Base-by-base conservation (phyloP, 2,797 vertebrate genomes). In the Macroramphosus scolopax region DNA sequence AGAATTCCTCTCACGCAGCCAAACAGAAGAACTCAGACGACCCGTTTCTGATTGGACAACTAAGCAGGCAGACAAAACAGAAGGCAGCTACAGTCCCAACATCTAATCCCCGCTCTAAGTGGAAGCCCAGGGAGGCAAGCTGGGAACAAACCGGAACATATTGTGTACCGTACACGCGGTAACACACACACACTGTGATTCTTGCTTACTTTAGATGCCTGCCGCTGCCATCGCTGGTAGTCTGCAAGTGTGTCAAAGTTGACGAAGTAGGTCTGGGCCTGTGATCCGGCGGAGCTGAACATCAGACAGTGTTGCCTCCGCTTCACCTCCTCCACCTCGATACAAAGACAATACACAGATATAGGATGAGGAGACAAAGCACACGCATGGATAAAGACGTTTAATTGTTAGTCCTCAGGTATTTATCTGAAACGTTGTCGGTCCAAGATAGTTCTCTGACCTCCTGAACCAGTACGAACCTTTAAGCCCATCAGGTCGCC, bases 191-290 rank as follows among this genome's bases (percentile, higher is more conserved):
- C 24, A 4, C 34, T 40, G 40, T 30, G 38, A 43, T 14, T 68
- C 28, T 37, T 22, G 32, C 89, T 93, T 88, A 98, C 95, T 87
- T 94, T 95, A 61, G 93, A 93, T 0, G 95, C 95, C 29, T 96
- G 94, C 14, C 96, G 93, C 47, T 94, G 88, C 96, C 95, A 98
- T 29, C 95, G 86, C 80, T 96, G 95, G 75, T 88, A 95, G 66
- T 98, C 94, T 0, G 90, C 75, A 33, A 93, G 80, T 0, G 93
- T 93, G 82, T 95, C 94, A 51, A 96, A 98, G 86, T 92, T 95
- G 54, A 98, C 68, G 1, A 94, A 95, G 84, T 96, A 98, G 0
- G 95, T 96, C 59, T 96, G 95, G 34, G 92, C 93, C 56, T 95
- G 96, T 3, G 94, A 90, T 56, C 95, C 95, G 0, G 93, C 92